Conservation (phyloP, 2,888 invertebrate species). For the Anarsia innoxiella region DNA sequence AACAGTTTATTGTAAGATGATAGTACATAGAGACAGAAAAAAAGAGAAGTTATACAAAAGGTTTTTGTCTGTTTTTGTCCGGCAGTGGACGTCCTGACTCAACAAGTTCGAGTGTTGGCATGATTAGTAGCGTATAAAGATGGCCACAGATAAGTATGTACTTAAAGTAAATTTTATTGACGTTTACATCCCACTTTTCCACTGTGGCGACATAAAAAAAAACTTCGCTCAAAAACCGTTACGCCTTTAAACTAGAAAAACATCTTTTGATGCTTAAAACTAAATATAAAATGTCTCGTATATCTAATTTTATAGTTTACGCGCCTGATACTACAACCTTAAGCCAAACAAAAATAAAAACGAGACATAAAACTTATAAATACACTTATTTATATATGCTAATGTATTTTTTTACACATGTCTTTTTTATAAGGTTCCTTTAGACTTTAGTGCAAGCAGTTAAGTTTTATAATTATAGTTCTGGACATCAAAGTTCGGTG, state of each 20-base stretch:
- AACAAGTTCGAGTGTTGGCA: too few relatives aligned
- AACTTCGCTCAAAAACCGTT: too few relatives aligned
- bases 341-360: slow-evolving; percentile 14
- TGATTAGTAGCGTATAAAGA: too few relatives aligned
- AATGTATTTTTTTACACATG: slow-evolving; percentile 6
- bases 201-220: too few relatives aligned
- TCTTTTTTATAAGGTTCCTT: background rate
- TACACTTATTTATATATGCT: slow-evolving; percentile 12
- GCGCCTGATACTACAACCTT: slow-evolving; percentile 2
- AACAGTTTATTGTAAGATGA: too few relatives aligned
- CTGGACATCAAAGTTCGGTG: slow-evolving; percentile 8
- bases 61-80: background rate
- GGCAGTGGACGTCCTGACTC: background rate
- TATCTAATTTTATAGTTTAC: slow-evolving; percentile 11
- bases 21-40: background rate
- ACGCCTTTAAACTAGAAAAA: background rate
- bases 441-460: slow-evolving; percentile 9
- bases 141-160: too few relatives aligned
- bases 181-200: too few relatives aligned
- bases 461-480: slow-evolving; percentile 9
- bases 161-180: too few relatives aligned
- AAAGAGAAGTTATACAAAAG: background rate
- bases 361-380: slow-evolving; percentile 16
- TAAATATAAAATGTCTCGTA: slow-evolving; percentile 6
- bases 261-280: slow-evolving; percentile 1